phyloP scores from a whole-genome alignment of 2,888 invertebrate species.

The Epinotia nisella region DNA sequence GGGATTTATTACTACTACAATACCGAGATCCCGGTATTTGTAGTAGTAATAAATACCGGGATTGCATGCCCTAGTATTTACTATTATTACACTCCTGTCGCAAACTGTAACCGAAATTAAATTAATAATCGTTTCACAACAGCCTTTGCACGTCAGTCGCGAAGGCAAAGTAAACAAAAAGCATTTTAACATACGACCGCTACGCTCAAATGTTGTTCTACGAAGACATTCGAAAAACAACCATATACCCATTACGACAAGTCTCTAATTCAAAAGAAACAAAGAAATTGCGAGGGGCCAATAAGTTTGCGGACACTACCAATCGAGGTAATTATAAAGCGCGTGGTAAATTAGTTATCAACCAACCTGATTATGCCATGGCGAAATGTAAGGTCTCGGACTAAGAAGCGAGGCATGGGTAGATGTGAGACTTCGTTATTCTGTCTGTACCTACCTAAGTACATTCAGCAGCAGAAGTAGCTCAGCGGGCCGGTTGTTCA shows the following conservation, averaged over 20 bases:
- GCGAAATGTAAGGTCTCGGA: conserved; percentile 43
- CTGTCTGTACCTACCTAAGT: background rate
- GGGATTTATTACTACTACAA: too few species aligned
- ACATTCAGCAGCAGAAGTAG: too few species aligned
- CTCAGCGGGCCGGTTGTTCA: too few species aligned
- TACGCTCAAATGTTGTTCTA: conserved; percentile 2
- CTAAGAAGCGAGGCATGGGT: conserved; percentile 19
- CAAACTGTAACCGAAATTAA: conserved; percentile 5
- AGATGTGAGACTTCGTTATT: conserved; percentile 25
- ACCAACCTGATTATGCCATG: conserved; percentile 36
- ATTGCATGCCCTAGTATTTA: too few species aligned
- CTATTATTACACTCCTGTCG: background rate
- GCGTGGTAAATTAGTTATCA: conserved; percentile 42
- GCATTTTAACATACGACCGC: background rate
- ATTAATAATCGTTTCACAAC: conserved; percentile 28
- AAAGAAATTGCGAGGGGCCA: background rate
- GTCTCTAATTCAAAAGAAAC: background rate
- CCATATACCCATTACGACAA: background rate
- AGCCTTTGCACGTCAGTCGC: background rate
- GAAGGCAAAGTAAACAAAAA: conserved; percentile 26
- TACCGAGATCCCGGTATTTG: too few species aligned
- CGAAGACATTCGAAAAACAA: background rate
- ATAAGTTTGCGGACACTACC: conserved; percentile 6
- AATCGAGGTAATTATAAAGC: conserved; percentile 40
- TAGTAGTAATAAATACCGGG: too few species aligned